phyloP scores from a whole-genome alignment of 2,888 invertebrate species.

The Diarsia brunnea region DNA sequence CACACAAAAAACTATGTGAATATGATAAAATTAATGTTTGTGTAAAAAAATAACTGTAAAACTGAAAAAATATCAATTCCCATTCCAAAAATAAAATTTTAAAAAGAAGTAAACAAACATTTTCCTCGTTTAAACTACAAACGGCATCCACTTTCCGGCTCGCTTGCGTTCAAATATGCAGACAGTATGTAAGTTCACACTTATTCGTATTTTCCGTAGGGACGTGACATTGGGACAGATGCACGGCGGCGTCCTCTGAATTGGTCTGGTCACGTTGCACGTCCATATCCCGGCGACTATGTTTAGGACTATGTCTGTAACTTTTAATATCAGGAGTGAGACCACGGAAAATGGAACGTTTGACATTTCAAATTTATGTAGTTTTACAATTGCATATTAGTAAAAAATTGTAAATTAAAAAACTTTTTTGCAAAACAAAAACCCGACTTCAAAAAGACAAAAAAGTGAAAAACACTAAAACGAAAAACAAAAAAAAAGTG shows the following conservation, averaged over 20 bases:
- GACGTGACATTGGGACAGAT: constrained; percentile 45
- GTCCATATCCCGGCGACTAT: background rate
- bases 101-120: background rate
- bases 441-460: too few species aligned
- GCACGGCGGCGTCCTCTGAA: constrained; percentile 14
- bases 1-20: too few species aligned
- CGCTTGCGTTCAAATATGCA: constrained; percentile 40
- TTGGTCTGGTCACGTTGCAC: constrained; percentile 34
- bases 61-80: background rate
- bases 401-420: background rate
- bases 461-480: too few species aligned
- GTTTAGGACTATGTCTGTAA: constrained; percentile 9
- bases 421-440: too few species aligned
- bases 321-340: constrained; percentile 11
- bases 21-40: too few species aligned
- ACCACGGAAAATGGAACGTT: background rate
- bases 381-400: background rate
- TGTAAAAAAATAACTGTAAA: too few species aligned
- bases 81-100: background rate
- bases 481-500: too few species aligned
- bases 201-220: constrained; percentile 35
- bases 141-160: constrained; percentile 26
- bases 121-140: constrained; percentile 19
- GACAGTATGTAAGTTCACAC: constrained; percentile 50
- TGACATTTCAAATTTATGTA: background rate